Conservation (phyloP, 2,888 invertebrate genomes). For the Coremacera marginata region DNA sequence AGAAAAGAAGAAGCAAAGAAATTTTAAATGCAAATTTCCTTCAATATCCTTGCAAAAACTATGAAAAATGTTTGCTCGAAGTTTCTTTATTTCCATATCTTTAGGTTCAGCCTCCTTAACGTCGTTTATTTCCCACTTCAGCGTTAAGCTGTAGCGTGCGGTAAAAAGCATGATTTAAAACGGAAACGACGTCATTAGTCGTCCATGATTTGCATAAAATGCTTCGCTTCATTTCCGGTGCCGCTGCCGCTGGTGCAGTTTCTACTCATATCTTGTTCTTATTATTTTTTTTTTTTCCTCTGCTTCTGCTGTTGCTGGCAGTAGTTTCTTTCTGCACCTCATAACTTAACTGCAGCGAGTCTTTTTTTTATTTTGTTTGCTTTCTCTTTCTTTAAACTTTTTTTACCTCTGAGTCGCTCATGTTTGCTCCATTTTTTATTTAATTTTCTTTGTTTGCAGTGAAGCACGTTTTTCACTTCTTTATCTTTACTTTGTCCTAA, state of each 20-base stretch:
- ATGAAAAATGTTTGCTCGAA: too few species aligned
- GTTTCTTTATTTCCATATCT: too few species aligned
- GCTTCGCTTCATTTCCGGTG: neutral
- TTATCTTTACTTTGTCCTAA: neutral
- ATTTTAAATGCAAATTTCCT: constrained; percentile 3
- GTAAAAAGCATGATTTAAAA: neutral
- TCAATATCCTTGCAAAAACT: neutral
- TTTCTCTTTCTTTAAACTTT: neutral
- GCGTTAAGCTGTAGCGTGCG: neutral
- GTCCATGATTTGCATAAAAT: constrained; percentile 27
- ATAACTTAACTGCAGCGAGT: neutral
- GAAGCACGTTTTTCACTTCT: neutral
- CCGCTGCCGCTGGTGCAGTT: neutral
- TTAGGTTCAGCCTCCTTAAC: neutral
- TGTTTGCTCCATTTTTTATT: neutral
- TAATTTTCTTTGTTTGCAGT: constrained; percentile 9
- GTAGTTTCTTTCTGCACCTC: neutral
- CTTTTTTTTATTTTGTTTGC: neutral
- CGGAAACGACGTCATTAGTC: constrained; percentile 31
- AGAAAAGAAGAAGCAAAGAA: neutral
- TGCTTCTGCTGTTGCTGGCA: neutral
- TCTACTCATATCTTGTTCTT: too few species aligned
- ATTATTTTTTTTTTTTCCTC: too few species aligned
- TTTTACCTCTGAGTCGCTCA: neutral
- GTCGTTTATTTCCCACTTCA: neutral